Evolutionary conservation across 2,888 invertebrate species (phyloP).

Genomic region (Catocala sponsa): DNA sequence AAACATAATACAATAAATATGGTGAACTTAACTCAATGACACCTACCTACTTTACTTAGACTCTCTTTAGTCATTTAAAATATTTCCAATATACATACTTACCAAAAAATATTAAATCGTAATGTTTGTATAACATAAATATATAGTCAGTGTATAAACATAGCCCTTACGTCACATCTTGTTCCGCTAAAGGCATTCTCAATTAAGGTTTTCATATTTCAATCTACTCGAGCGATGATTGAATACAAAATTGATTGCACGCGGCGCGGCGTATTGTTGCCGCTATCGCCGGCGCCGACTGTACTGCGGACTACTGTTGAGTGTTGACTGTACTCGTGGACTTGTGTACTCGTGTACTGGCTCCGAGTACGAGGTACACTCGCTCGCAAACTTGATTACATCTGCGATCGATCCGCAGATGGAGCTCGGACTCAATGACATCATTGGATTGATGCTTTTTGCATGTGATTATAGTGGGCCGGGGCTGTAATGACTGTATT

Average conservation of each 20-base stretch:
- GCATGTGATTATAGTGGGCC: constrained; percentile 4
- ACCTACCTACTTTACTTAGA: no score
- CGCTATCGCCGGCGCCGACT: constrained; percentile 42
- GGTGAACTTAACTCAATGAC: no score
- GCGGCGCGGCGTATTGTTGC: constrained; percentile 62
- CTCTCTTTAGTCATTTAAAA: no score
- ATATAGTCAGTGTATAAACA: not conserved
- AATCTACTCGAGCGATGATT: constrained; percentile 60
- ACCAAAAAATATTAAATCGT: no score
- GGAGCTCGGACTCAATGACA: constrained; percentile 34
- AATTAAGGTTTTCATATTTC: constrained; percentile 57
- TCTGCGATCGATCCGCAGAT: constrained; percentile 45
- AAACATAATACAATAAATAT: no score
- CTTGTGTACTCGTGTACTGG: constrained; percentile 3
- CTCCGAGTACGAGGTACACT: constrained; percentile 41
- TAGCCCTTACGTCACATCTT: constrained; percentile 2
- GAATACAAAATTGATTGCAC: constrained; percentile 76
- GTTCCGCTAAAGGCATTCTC: constrained; percentile 44
- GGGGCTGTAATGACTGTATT: no score
- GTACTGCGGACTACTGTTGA: constrained; percentile 26
- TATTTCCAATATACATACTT: no score
- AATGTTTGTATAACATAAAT: not conserved
- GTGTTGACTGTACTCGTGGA: no score
- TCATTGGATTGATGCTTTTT: constrained; percentile 31
- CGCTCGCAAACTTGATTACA: constrained; percentile 73